These are phyloP conservation scores for Isoperla grammatica DNA, from an alignment of 2,888 invertebrate species.

Conservation along the genomic window DNA sequence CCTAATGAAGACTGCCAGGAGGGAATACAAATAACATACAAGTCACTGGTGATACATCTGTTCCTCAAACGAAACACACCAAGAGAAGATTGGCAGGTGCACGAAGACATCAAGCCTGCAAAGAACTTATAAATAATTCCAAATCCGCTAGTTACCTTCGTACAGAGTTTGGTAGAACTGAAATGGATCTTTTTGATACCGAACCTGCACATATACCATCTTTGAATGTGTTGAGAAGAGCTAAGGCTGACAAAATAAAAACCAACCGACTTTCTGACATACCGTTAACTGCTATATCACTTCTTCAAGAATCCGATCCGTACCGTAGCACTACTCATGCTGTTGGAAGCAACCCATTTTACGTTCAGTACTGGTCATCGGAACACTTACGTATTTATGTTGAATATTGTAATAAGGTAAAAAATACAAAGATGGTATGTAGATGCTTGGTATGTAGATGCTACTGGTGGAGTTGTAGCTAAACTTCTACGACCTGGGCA, in stretches of 20 bases:
- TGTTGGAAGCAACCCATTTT: constrained; percentile 22
- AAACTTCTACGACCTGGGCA: constrained; percentile 10
- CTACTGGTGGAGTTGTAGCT: constrained; percentile 20
- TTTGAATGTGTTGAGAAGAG: constrained; percentile 15
- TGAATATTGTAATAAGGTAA: constrained; percentile 5
- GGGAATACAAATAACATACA: neutral
- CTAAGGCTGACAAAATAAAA: constrained; percentile 11
- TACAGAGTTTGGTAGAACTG: constrained; percentile 11
- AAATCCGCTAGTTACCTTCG: constrained; percentile 8
- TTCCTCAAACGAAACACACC: neutral
- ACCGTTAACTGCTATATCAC: constrained; percentile 16
- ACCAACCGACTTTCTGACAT: constrained; percentile 7
- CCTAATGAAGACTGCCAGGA: neutral
- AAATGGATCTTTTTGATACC: constrained; percentile 23
- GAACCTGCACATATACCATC: constrained; percentile 21
- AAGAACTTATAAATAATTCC: neutral
- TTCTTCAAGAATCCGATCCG: constrained; percentile 14
- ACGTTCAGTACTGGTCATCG: constrained; percentile 23
- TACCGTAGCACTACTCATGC: constrained; percentile 16
- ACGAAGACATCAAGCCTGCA: neutral
- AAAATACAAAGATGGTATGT: neutral
- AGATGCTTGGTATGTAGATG: too few species aligned
- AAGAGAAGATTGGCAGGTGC: neutral
- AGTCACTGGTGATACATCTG: neutral
- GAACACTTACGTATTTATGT: constrained; percentile 21